Conservation (phyloP, 2,113 vertebrate species). For the Pelecanoides urinatrix region DNA sequence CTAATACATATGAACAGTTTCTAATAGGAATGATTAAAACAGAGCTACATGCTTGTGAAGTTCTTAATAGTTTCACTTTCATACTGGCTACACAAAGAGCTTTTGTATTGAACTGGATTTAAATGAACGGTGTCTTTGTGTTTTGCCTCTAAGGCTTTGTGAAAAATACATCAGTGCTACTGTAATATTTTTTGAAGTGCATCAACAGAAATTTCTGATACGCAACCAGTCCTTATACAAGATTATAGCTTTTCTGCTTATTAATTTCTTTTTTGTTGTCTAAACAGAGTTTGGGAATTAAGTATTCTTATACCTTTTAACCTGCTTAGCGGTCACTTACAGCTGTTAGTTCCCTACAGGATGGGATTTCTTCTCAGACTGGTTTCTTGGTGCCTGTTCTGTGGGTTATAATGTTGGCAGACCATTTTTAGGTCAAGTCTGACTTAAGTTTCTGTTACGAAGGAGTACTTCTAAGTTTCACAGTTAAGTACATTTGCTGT, state of each 20-base stretch:
- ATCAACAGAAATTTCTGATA: not conserved
- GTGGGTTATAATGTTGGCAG: not conserved
- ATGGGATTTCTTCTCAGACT: not conserved
- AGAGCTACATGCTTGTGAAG: not conserved
- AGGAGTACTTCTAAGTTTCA: not conserved
- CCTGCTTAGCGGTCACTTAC: not conserved
- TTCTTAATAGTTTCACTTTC: constrained; percentile 23
- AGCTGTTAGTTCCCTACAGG: not conserved
- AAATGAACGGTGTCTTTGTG: not conserved
- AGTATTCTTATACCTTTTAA: not conserved
- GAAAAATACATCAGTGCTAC: not conserved
- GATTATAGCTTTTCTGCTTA: not conserved
- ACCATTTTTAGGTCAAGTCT: not conserved
- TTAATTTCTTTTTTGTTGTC: not conserved
- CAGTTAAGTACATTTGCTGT: not conserved
- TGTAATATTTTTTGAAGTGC: not conserved
- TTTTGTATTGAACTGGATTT: not conserved
- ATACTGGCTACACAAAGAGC: not conserved
- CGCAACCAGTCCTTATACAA: not conserved
- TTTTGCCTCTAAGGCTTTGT: not conserved
- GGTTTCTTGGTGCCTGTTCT: not conserved
- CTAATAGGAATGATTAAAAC: not conserved
- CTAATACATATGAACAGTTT: not conserved
- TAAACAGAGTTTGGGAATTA: not conserved
- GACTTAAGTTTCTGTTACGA: not conserved